phyloP scores from a whole-genome alignment of 2,888 invertebrate genomes.

The Andrena flavipes region DNA sequence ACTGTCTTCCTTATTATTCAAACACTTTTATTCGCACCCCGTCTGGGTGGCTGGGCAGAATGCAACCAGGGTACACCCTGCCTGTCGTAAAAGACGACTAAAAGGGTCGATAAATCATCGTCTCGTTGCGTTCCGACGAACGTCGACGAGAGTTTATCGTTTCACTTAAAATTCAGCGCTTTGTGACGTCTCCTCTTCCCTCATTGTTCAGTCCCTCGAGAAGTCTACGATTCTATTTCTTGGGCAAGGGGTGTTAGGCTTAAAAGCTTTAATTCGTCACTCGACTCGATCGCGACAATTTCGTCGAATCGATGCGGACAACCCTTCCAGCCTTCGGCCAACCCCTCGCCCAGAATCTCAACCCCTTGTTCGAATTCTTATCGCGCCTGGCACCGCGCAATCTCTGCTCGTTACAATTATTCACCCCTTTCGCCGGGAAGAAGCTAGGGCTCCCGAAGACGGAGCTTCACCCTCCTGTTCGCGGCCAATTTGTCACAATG shows the following conservation, averaged over 20 bases:
- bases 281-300: constrained; percentile 69
- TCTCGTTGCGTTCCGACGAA: constrained; percentile 8
- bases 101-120: constrained; percentile 29
- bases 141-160: constrained; percentile 31
- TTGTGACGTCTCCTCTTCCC: not conserved
- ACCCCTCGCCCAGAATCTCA: constrained; percentile 13
- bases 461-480: constrained; percentile 28
- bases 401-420: constrained; percentile 81
- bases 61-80: not conserved
- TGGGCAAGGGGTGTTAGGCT: constrained; percentile 6
- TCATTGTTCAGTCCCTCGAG: constrained; percentile 3
- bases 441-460: constrained; percentile 40
- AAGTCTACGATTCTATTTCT: constrained; percentile 29
- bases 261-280: constrained; percentile 63
- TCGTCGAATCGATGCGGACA: constrained; percentile 62
- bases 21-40: constrained; percentile 42
- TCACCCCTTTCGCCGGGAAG: constrained; percentile 73
- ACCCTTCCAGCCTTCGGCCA: constrained; percentile 60
- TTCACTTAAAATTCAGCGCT: constrained; percentile 22
- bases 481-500: constrained; percentile 77
- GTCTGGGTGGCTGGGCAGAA: not conserved
- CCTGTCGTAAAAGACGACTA: constrained; percentile 12
- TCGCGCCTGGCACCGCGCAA: constrained; percentile 67
- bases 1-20: constrained; percentile 39
- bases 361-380: constrained; percentile 74